Conservation (phyloP, 2,797 vertebrate genomes). For the Nannoperca obscura region DNA sequence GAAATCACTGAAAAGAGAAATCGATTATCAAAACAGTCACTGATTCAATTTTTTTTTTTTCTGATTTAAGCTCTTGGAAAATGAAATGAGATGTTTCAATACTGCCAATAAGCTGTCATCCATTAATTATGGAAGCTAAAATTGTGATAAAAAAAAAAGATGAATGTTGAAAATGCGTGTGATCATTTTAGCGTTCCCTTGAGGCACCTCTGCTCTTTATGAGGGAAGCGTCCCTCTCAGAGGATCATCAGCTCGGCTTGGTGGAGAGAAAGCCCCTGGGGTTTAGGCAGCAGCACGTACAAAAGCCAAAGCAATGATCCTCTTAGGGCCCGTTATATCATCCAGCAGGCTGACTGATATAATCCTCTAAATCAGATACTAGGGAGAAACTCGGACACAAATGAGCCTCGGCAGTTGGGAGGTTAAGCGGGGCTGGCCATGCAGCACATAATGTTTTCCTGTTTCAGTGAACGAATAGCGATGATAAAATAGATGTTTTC, state of each 20-base stretch:
- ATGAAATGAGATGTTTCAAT: background rate
- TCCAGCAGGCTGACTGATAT: slow-evolving; percentile 66
- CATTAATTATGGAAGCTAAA: slow-evolving; percentile 5
- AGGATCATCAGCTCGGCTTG: slow-evolving; percentile 56
- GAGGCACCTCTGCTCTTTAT: slow-evolving; percentile 55
- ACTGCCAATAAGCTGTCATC: background rate
- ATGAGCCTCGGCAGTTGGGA: slow-evolving; percentile 49
- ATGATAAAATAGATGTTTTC: background rate
- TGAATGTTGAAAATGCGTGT: background rate
- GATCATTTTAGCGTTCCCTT: slow-evolving; percentile 8
- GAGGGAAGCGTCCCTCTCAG: slow-evolving; percentile 32
- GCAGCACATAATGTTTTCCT: slow-evolving; percentile 9
- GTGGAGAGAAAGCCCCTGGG: slow-evolving; percentile 59
- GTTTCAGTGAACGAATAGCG: background rate
- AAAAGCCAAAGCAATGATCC: slow-evolving; percentile 80
- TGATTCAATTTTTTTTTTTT: background rate
- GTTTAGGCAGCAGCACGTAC: slow-evolving; percentile 66
- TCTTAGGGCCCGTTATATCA: slow-evolving; percentile 82
- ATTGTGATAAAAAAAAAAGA: background rate
- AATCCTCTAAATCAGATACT: slow-evolving; percentile 81
- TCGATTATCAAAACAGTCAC: background rate
- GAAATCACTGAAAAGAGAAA: background rate
- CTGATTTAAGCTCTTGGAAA: background rate
- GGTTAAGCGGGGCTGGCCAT: slow-evolving; percentile 35
- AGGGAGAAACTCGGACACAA: slow-evolving; percentile 60